Evolutionary conservation across 2,113 vertebrate genomes (phyloP).

Genomic region (Gopherus flavomarginatus): DNA sequence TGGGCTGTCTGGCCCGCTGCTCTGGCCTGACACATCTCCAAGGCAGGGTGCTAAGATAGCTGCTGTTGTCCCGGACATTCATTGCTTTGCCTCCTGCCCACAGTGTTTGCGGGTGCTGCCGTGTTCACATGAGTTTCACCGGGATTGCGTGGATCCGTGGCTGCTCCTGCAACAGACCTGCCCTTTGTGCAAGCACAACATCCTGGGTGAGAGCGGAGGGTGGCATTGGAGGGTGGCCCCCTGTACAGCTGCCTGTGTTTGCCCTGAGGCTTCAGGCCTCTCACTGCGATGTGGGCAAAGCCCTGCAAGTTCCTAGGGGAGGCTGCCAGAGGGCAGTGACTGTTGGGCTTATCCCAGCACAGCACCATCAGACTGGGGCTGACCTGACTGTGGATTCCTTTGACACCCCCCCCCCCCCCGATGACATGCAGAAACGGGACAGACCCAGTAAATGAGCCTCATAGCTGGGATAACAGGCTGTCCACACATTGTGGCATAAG

Average conservation of each 20-base stretch:
- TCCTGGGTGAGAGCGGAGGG: constrained; percentile 82
- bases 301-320: background rate
- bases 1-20: background rate
- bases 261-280: background rate
- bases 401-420: too few species aligned
- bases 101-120: constrained; percentile 94
- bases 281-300: background rate
- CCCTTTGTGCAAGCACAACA: constrained; percentile 93
- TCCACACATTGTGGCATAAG: too few species aligned
- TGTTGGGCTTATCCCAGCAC: too few species aligned
- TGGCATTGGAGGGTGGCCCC: background rate
- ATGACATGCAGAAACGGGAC: background rate
- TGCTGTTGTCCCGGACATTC: background rate
- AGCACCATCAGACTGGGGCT: background rate
- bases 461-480: background rate
- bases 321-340: background rate
- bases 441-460: background rate
- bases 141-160: constrained; percentile 95
- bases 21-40: background rate
- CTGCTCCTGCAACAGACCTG: constrained; percentile 94
- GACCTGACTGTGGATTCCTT: background rate
- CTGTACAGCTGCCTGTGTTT: background rate
- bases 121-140: constrained; percentile 93
- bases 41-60: background rate
- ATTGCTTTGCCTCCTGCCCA: fast-evolving